These are phyloP conservation scores for Phengaris alcon DNA, from an alignment of 2,888 invertebrate species.

Conservation along the genomic window DNA sequence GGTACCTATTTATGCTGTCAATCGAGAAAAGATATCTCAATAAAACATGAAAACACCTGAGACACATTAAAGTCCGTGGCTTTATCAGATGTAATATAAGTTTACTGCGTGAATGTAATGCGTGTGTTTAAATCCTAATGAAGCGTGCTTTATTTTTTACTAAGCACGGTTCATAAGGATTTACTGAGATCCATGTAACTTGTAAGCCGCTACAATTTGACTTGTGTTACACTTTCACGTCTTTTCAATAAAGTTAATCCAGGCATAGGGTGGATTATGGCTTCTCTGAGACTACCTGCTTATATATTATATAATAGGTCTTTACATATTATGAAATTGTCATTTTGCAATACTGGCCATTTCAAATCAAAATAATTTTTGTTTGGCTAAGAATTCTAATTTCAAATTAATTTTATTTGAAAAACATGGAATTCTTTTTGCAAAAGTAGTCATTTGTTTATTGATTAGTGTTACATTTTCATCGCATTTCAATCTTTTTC, in stretches of 20 bases:
- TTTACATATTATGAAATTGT: too few relatives aligned
- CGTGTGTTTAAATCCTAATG: too few relatives aligned
- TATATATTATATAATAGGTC: too few relatives aligned
- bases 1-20: not conserved
- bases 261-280: not conserved
- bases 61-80: not conserved
- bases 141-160: too few relatives aligned
- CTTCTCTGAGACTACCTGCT: not conserved
- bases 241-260: conserved; percentile 11
- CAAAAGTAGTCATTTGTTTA: too few relatives aligned
- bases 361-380: too few relatives aligned
- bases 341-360: too few relatives aligned
- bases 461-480: too few relatives aligned
- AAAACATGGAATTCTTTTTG: too few relatives aligned
- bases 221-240: not conserved
- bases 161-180: not conserved
- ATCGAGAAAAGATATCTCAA: not conserved
- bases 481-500: too few relatives aligned
- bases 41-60: not conserved
- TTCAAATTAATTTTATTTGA: too few relatives aligned
- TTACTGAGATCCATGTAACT: not conserved
- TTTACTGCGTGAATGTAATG: not conserved
- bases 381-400: too few relatives aligned
- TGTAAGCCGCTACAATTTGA: not conserved
- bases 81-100: conserved; percentile 3